Evolutionary conservation across 1,140 invertebrate species (phyloP), one percentile per base, ranked within the genome.

Genomic region (Listronotus oregonensis): DNA sequence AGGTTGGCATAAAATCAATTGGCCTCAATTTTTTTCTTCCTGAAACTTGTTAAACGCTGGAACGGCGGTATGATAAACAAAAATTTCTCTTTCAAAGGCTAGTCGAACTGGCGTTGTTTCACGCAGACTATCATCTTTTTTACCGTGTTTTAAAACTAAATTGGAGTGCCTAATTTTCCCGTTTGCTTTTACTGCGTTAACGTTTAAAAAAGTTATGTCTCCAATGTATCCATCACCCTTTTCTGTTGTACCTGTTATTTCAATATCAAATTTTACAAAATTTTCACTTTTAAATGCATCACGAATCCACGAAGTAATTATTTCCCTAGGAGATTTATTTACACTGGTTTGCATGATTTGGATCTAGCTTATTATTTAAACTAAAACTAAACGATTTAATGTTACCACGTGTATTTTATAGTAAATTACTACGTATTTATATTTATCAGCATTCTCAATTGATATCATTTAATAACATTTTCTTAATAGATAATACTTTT

Each of bases 171-270:
- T 55, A 1, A n/a, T 10, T 6, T 18, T 43, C 7, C 43, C 43
- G 17, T 56, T 15, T 6, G 51, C 10, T 31, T 61, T 61, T 14
- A 34, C 15, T 2, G 32, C n/a, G 7, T 6, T 54, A 0, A 70
- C 57, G 4, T 56, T 58, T 6, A 68, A 11, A 37, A 70, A 72
- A 9, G 31, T 39, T 15, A 72, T 55, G 37, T 70, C 62, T 10
- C 70, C 70, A 15, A 72, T 37, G 55, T 72, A 72, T 31, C 68
- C 68, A 10, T 72, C 68, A 39, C 70, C 68, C 56, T 70, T 65
- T 10, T 12, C 52, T 1, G 61, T 32, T 12, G 21, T 31, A n/a
- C 47, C 47, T 8, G 43, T 15, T 17, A 46, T 58, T 46, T 58
- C 21, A 8, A 46, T n/a, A 31, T 31, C n/a, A 32, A 32, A 31